Percentiles rank a stretch among this genome's conserved stretches.
Conservation (phyloP, 2,113 vertebrate species). For the Myodes glareolus region DNA sequence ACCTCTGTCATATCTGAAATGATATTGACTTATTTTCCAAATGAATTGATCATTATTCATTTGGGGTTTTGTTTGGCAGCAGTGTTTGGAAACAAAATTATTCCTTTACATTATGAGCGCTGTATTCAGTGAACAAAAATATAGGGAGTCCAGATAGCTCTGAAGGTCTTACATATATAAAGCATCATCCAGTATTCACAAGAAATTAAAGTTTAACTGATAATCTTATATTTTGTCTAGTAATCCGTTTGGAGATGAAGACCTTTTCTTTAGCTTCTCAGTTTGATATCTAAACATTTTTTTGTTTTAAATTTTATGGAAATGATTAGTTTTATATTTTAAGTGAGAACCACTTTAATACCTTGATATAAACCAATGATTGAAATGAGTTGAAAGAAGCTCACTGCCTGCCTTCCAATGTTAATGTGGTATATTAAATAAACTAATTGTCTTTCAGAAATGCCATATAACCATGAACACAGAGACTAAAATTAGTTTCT, state of each 20-base stretch:
- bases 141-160: not conserved
- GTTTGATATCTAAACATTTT: not conserved
- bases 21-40: constrained; percentile 1
- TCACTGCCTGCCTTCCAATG: not conserved
- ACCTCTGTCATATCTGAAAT: constrained; percentile 10
- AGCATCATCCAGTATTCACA: constrained; percentile 14
- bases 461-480: not conserved
- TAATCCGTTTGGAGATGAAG: not conserved
- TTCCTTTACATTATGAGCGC: not conserved
- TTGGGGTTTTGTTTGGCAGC: constrained; percentile 12
- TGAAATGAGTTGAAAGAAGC: constrained; percentile 53
- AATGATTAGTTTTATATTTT: not conserved
- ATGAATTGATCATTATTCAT: not conserved
- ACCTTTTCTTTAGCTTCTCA: constrained; percentile 24
- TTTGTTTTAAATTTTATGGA: not conserved
- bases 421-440: not conserved
- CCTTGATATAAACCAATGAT: constrained; percentile 24
- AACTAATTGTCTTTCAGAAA: constrained; percentile 55
- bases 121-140: constrained; percentile 29
- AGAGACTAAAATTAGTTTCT: constrained; percentile 19
- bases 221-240: constrained; percentile 31
- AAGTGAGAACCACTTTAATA: not conserved
- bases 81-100: constrained; percentile 51
- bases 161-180: constrained; percentile 33
- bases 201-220: constrained; percentile 53